Evolutionary conservation across 2,113 vertebrate genomes (phyloP).

Genomic region (Solenodon paradoxus): DNA sequence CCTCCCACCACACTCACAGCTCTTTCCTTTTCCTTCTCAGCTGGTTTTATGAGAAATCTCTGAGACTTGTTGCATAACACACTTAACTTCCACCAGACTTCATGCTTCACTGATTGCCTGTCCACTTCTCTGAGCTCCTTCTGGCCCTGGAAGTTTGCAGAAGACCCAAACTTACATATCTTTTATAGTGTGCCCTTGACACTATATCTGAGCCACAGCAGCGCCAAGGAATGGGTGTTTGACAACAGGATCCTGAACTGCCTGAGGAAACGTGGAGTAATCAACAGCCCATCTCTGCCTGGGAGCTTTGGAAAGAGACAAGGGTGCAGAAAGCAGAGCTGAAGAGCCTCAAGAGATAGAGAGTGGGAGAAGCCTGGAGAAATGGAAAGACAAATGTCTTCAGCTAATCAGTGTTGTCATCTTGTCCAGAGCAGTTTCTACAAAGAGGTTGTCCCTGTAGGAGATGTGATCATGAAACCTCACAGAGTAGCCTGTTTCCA

Average conservation of each 20-base stretch:
- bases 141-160: not conserved
- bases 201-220: not conserved
- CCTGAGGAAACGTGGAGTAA: fast-evolving
- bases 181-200: not conserved
- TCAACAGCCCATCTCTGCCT: not conserved
- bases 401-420: not conserved
- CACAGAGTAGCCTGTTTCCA: not conserved
- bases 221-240: not conserved
- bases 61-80: not conserved
- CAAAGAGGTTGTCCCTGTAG: not conserved
- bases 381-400: not conserved
- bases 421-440: not conserved
- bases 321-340: not conserved
- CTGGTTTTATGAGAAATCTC: not conserved
- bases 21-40: not conserved
- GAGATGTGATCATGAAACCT: fast-evolving
- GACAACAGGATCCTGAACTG: not conserved
- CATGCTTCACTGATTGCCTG: too few species aligned
- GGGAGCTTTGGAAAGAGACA: fast-evolving
- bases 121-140: fast-evolving
- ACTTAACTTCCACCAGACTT: not conserved
- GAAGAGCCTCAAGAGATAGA: not conserved
- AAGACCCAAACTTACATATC: not conserved
- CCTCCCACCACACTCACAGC: not conserved
- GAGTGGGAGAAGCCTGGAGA: not conserved